Percentiles rank a stretch among this genome's conserved stretches.
phyloP scores from a whole-genome alignment of 2,888 invertebrate genomes.

The Siphlonurus alternatus region DNA sequence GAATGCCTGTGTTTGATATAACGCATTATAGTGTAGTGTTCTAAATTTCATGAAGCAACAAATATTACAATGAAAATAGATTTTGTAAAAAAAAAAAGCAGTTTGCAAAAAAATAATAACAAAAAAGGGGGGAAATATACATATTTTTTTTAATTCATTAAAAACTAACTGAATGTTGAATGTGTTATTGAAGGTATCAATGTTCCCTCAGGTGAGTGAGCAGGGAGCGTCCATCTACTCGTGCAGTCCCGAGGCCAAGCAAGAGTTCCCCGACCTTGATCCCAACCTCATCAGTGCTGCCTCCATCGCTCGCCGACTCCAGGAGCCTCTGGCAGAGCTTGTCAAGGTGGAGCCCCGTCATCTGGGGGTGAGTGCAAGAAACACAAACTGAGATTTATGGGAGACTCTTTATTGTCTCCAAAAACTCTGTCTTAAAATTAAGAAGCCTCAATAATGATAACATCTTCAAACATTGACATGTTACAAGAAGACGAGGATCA shows the following conservation, averaged over 20 bases:
- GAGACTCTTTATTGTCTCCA: too few species aligned
- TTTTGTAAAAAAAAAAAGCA: not conserved
- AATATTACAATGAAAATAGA: too few species aligned
- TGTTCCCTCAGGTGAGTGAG: slow-evolving; percentile 36
- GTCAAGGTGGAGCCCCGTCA: slow-evolving; percentile 89
- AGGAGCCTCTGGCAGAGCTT: slow-evolving; percentile 80
- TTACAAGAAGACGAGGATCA: too few species aligned
- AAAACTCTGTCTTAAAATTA: too few species aligned
- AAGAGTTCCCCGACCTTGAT: slow-evolving; percentile 71
- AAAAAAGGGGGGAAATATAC: not conserved
- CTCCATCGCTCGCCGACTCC: slow-evolving; percentile 70
- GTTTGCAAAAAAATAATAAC: not conserved
- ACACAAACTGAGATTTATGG: slow-evolving; percentile 46
- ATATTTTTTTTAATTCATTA: not conserved
- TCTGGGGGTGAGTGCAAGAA: slow-evolving; percentile 74
- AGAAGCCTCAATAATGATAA: too few species aligned
- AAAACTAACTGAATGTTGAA: not conserved
- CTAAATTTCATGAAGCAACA: too few species aligned
- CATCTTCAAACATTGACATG: too few species aligned
- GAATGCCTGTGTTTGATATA: slow-evolving; percentile 37
- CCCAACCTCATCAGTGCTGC: slow-evolving; percentile 66
- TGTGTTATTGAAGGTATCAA: not conserved
- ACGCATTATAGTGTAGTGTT: too few species aligned
- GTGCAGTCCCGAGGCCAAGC: slow-evolving; percentile 61
- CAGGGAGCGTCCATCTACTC: slow-evolving; percentile 88